These are phyloP conservation scores for Sinocyclocheilus grahami DNA, from an alignment of 2,113 vertebrate species.

Conservation along the genomic window DNA sequence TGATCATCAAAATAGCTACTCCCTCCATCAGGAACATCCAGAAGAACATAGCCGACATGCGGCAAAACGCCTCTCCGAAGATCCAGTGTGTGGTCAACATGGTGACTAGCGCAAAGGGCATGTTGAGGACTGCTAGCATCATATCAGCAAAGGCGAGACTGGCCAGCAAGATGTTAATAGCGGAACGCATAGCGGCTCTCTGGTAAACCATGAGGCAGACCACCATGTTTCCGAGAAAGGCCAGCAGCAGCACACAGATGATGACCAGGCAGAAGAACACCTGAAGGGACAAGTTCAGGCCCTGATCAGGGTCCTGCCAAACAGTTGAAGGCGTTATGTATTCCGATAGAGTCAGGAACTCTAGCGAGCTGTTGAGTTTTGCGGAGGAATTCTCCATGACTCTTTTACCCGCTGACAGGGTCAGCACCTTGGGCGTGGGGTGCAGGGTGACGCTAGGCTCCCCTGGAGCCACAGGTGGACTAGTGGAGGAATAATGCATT, in stretches of 20 bases:
- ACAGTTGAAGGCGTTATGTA: constrained; percentile 29
- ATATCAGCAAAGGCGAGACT: constrained; percentile 96
- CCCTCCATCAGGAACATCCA: constrained; percentile 96
- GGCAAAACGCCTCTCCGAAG: constrained; percentile 90
- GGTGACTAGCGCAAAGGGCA: constrained; percentile 93
- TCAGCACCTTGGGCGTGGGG: constrained; percentile 69
- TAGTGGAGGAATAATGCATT: constrained; percentile 82
- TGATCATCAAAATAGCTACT: constrained; percentile 92
- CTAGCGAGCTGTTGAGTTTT: constrained; percentile 62
- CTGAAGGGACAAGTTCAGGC: constrained; percentile 86
- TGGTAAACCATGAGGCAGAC: constrained; percentile 99
- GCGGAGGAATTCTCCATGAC: constrained; percentile 61
- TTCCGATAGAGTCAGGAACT: constrained; percentile 46
- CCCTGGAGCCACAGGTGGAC: constrained; percentile 74
- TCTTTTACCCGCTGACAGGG: constrained; percentile 58
- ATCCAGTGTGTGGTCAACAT: constrained; percentile 89
- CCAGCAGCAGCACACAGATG: constrained; percentile 86
- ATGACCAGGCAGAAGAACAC: constrained; percentile 88
- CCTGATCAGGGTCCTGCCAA: constrained; percentile 71
- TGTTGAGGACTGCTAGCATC: constrained; percentile 92
- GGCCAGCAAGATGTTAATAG: constrained; percentile 97
- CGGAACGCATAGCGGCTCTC: constrained; percentile 95
- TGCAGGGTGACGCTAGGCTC: constrained; percentile 73
- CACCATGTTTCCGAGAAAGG: constrained; percentile 92
- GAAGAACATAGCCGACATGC: constrained; percentile 94